A percentile compares a stretch with the other conserved stretches of the same genome.
Evolutionary conservation across 2,113 vertebrate genomes (phyloP).

Genomic region (Dunckerocampus dactyliophorus): DNA sequence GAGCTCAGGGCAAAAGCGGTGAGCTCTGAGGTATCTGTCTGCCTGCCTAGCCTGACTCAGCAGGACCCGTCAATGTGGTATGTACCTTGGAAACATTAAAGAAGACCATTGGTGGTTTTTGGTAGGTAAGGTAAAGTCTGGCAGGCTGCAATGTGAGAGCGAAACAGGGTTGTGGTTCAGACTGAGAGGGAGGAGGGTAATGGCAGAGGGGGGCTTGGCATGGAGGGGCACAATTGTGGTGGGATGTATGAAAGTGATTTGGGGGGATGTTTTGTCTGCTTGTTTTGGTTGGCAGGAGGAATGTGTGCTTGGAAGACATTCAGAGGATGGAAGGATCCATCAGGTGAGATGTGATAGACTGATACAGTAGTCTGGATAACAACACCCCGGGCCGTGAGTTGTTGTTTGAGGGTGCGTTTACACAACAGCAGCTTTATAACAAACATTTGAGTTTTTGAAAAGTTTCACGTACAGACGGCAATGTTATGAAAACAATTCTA

Average conservation of each 20-base stretch:
- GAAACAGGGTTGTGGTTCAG: conserved; percentile 31
- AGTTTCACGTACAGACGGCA: background rate
- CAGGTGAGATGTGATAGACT: conserved; percentile 47
- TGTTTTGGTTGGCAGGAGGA: conserved; percentile 27
- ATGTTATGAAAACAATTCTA: background rate
- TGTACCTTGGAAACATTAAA: conserved; percentile 42
- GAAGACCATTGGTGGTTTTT: conserved; percentile 19
- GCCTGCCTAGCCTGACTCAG: conserved; percentile 44
- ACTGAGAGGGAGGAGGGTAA: background rate
- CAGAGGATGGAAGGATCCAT: conserved; percentile 24
- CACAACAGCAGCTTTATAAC: background rate
- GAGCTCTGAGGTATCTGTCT: conserved; percentile 50
- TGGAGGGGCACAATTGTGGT: conserved; percentile 7
- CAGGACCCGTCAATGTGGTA: conserved; percentile 31
- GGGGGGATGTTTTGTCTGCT: conserved; percentile 18
- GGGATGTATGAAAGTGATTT: conserved; percentile 20
- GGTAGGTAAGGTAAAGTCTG: conserved; percentile 25
- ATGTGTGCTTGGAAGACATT: conserved; percentile 32
- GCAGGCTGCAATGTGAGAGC: conserved; percentile 37
- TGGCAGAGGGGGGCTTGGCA: conserved; percentile 23
- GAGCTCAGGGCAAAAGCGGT: conserved; percentile 64
- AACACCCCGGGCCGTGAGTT: conserved; percentile 21
- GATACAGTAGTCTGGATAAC: conserved; percentile 32
- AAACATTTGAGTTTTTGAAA: background rate
- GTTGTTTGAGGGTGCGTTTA: conserved; percentile 3